Base-by-base conservation (phyloP, 2,888 invertebrate genomes). In the Homarus gammarus region DNA sequence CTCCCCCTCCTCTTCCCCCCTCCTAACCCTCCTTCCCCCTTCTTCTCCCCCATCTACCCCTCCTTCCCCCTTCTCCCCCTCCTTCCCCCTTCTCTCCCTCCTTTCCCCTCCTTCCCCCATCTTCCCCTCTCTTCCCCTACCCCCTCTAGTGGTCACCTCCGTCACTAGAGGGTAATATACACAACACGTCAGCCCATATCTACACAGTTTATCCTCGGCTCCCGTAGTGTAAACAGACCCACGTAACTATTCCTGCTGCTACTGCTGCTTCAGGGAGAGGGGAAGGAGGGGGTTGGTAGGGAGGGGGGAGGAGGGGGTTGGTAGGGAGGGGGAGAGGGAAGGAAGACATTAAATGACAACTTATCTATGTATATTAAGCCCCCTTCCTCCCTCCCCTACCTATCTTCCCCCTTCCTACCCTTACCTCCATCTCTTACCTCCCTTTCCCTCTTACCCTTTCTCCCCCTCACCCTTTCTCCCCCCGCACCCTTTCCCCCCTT, bases 11-110 rank as follows among this genome's bases (percentile, higher is more conserved):
- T 40, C 81, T 79, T 56, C 79, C 79, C 56, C 79, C 56, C 64
- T 64, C 64, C 64, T 64, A 64, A 64, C 18, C 72, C 33, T 36
- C n/a, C 81, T 79, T 56, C 79, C 79, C 56, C 79, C 56, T 56
- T 79, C 79, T 22, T 15, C 40, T 40, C 40, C 31, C 40, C 18
- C 15, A 75, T 36, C 75, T 36, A 33, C n/a, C 38, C 18, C 31
- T 36, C 12, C 15, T 40, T n/a, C 75, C n/a, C 73, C 33, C 73
- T 36, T n/a, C 73, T 33, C 15, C 33, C 12, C 40, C 79, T 33
- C 56, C 27, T 27, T 33, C 12, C 51, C 79, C 31, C 51, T 22
- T 31, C 56, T 22, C 31, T 22, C 56, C 31, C 6, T 73, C 36
- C 73, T 49, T 51, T n/a, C 78, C 1, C 27, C 31, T 38, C 61